Conservation (phyloP, 2,797 vertebrate genomes). For the Orestias chungarensis region DNA sequence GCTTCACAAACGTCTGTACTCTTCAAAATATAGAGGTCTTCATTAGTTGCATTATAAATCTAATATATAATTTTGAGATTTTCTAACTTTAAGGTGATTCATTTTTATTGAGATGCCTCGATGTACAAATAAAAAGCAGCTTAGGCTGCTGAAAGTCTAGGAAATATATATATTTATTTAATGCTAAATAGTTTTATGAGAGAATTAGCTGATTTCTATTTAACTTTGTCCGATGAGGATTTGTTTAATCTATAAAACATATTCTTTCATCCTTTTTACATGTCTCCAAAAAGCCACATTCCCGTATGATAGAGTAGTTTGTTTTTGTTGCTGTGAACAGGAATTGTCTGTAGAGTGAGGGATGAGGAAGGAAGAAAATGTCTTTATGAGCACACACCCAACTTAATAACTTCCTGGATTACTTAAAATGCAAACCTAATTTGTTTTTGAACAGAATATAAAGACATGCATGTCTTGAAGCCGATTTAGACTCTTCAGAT, state of each 20-base stretch:
- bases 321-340: constrained; percentile 4
- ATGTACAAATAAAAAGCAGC: neutral
- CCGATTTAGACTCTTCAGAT: constrained; percentile 3
- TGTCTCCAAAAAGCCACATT: neutral
- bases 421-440: constrained; percentile 17
- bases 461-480: constrained; percentile 16
- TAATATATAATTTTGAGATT: no score
- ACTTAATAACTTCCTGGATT: constrained; percentile 7
- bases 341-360: constrained; percentile 11
- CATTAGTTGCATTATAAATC: no score
- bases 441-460: constrained; percentile 32
- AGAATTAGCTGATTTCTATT: neutral
- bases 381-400: constrained; percentile 9
- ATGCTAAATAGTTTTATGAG: neutral
- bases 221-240: neutral
- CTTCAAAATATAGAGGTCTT: no score
- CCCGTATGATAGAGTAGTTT: neutral
- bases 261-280: neutral
- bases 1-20: neutral
- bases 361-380: constrained; percentile 5
- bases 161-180: neutral
- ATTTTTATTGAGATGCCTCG: neutral
- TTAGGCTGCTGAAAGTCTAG: neutral
- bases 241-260: neutral
- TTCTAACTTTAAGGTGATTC: no score